Conservation (phyloP, 2,888 invertebrate species). For the Dicycla oo region DNA sequence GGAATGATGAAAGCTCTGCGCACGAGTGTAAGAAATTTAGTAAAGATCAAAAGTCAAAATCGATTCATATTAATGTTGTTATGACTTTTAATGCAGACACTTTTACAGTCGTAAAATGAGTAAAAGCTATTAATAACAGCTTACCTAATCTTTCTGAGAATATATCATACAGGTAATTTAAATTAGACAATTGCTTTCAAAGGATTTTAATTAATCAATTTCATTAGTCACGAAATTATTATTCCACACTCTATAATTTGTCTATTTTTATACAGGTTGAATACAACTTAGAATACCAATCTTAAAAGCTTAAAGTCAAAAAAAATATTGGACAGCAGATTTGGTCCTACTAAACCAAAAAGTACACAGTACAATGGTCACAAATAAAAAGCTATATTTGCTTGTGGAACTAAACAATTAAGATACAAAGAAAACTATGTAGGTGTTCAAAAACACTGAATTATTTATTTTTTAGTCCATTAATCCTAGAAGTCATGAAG, state of each 20-base stretch:
- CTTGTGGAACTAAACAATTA: background rate
- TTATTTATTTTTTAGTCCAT: background rate
- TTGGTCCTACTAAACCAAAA: background rate
- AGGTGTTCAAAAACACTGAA: background rate
- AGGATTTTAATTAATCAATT: constrained; percentile 8
- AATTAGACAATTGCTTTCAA: constrained; percentile 1
- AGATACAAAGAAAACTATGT: background rate
- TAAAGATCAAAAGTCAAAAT: constrained; percentile 24
- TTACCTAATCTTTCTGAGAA: background rate
- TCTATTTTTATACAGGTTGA: background rate
- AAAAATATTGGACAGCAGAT: background rate
- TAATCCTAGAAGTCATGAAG: background rate
- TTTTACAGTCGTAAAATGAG: background rate
- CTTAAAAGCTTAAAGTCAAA: background rate
- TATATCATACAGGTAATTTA: background rate
- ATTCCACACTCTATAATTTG: background rate
- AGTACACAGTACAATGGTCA: too few relatives aligned
- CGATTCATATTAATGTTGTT: background rate
- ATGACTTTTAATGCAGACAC: background rate
- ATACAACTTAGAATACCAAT: background rate
- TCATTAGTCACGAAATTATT: background rate
- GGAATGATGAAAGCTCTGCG: constrained; percentile 8
- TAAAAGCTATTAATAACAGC: constrained; percentile 17
- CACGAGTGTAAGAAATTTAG: constrained; percentile 21
- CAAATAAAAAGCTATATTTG: background rate